A percentile compares a stretch with the other conserved stretches of the same genome.
Evolutionary conservation across 1,140 invertebrate species (phyloP).

Genomic region (Cotesia glomerata): DNA sequence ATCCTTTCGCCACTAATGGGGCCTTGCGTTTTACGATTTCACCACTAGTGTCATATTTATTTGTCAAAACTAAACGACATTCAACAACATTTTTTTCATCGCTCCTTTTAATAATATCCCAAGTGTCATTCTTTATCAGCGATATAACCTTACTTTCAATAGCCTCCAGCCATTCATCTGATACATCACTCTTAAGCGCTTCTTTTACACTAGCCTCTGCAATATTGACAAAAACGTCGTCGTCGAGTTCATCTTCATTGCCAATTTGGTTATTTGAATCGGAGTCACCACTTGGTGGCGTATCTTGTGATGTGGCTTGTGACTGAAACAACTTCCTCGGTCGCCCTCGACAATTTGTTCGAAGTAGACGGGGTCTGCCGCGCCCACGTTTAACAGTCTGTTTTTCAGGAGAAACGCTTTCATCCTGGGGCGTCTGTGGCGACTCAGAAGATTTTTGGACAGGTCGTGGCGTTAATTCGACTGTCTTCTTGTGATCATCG

Average conservation of each 20-base stretch:
- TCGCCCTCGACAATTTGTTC: neutral
- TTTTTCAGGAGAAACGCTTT: neutral
- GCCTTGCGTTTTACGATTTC: neutral
- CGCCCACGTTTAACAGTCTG: neutral
- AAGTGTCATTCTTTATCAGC: conserved; percentile 34
- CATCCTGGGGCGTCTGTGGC: neutral
- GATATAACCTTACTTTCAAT: conserved; percentile 27
- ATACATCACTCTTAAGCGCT: conserved; percentile 18
- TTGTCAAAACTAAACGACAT: neutral
- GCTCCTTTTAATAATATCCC: conserved; percentile 11
- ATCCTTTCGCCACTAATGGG: conserved; percentile 22
- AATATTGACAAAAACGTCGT: neutral
- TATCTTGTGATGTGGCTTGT: neutral
- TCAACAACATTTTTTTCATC: neutral
- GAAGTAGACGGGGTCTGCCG: neutral
- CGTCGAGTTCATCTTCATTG: neutral
- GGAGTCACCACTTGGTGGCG: neutral
- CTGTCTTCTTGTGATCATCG: neutral
- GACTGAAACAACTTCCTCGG: neutral
- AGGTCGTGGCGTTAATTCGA: neutral
- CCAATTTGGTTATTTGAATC: neutral
- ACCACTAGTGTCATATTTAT: conserved; percentile 2
- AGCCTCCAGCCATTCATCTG: conserved; percentile 24
- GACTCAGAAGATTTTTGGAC: neutral
- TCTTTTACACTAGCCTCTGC: conserved; percentile 24